Conservation (phyloP, 1,140 invertebrate genomes). For the Ptiloglossa arizonensis region DNA sequence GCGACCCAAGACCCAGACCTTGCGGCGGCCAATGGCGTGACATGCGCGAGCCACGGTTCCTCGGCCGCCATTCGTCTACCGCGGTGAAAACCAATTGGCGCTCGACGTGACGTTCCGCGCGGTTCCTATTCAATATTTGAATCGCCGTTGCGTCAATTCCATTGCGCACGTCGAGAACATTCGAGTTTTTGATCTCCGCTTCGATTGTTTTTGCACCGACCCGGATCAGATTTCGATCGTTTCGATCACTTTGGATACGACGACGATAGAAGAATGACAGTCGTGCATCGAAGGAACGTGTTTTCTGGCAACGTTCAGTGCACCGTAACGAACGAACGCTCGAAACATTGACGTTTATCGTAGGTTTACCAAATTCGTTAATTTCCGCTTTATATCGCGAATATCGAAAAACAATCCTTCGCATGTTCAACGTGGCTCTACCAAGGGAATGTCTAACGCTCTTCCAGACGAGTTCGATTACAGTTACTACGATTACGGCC, state of each 20-base stretch:
- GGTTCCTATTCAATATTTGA: conserved; percentile 34
- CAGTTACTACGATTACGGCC: background rate
- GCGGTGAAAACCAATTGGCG: background rate
- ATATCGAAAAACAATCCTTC: too few relatives aligned
- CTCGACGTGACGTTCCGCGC: background rate
- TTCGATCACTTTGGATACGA: too few relatives aligned
- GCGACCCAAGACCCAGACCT: conserved; percentile 44
- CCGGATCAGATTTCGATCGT: too few relatives aligned
- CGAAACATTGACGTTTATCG: background rate
- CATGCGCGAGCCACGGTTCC: conserved; percentile 45
- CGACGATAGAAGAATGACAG: background rate
- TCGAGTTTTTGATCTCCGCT: too few relatives aligned
- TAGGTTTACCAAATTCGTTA: too few relatives aligned
- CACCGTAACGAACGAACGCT: background rate
- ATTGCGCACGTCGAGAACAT: too few relatives aligned
- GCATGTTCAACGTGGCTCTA: too few relatives aligned
- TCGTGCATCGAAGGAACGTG: background rate
- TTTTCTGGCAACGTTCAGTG: background rate
- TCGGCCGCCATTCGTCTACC: conserved; percentile 8
- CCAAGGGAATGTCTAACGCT: conserved; percentile 8
- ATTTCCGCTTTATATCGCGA: too few relatives aligned
- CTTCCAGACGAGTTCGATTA: conserved; percentile 12
- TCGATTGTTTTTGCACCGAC: background rate
- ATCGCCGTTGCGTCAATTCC: background rate
- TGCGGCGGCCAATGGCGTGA: conserved; percentile 44